These are phyloP conservation scores for Creontiades dilutus DNA, from an alignment of 2,888 invertebrate species.

Conservation along the genomic window DNA sequence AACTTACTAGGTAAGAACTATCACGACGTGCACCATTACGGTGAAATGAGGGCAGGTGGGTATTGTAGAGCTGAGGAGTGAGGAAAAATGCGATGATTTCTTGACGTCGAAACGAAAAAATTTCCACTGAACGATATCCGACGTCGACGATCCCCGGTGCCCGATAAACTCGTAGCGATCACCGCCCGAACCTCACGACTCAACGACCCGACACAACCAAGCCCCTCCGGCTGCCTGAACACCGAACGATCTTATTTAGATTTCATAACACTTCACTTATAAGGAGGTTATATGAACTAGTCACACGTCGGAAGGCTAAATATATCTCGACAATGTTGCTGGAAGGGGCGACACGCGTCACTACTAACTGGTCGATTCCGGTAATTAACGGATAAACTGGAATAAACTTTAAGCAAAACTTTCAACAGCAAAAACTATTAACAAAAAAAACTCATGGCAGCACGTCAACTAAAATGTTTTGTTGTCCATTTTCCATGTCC, in stretches of 20 bases:
- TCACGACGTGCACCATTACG: slow-evolving; percentile 2
- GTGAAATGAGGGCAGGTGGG: background rate
- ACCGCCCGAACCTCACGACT: slow-evolving; percentile 45
- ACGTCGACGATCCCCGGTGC: background rate
- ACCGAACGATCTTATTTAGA: slow-evolving; percentile 41
- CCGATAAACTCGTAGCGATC: background rate
- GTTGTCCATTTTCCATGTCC: slow-evolving; percentile 40
- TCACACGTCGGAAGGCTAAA: slow-evolving; percentile 57
- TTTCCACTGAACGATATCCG: background rate
- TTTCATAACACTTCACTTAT: slow-evolving; percentile 67
- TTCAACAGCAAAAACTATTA: slow-evolving; percentile 28
- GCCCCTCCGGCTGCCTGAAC: slow-evolving; percentile 13
- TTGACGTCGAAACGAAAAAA: background rate
- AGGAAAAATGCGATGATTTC: background rate
- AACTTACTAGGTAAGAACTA: background rate
- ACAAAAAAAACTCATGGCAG: slow-evolving; percentile 27
- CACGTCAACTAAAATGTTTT: slow-evolving; percentile 33
- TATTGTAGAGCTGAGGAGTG: background rate
- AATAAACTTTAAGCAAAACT: slow-evolving; percentile 14
- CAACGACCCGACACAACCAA: slow-evolving; percentile 53
- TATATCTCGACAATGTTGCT: slow-evolving; percentile 64
- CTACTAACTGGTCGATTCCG: background rate
- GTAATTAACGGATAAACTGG: background rate
- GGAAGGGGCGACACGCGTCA: background rate
- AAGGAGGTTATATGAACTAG: slow-evolving; percentile 69